Evolutionary conservation across 1,140 invertebrate species (phyloP), one percentile per base, ranked within the genome.

Genomic region (Camponotus floridanus): DNA sequence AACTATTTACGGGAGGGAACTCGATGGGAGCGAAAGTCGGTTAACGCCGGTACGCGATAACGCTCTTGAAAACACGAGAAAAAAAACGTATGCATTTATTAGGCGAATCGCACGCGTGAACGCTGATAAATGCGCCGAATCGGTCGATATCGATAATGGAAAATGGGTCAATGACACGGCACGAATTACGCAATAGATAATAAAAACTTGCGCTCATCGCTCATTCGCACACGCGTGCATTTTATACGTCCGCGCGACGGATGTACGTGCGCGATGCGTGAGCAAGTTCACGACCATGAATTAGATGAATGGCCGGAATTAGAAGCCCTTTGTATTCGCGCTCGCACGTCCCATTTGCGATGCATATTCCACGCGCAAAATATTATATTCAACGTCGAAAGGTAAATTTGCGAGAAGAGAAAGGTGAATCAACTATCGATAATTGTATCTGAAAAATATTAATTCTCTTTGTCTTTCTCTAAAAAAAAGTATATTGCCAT

Each of bases 151-250:
- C 45, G 64, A 13, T 21, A 15, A 3, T 8, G 21, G 33, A 59
- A 91, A 86, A 73, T 91, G 51, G 90, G 88, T 91, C 90, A 91
- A 87, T 80, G 86, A 90, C 89, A 90, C 55, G 31, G 13, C 7
- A 21, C 48, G 31, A 78, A 51, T 90, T 90, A 74, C 89, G 87
- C 68, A 90, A 90, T 67, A 26, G 11, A n/a, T 7, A n/a, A 11
- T 39, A 36, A 26, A 18, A 57, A 51, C 48, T 33, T 57, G 59
- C 45, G 71, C 21, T 31, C 5, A 42, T 67, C 39, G 33, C 45
- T 61, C 67, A 36, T 55, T 74, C 64, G 55, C 3, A 39, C 3
- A 39, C 11, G 9, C n/a, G 39, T 87, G 86, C 88, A 87, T 85
- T 85, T 51, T 80, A 70, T 6, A 21, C 65, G 26, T 36, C 57